A percentile compares a stretch with the other conserved stretches of the same genome.
These are phyloP conservation scores for Hirudo medicinalis DNA, from an alignment of 1,140 invertebrate genomes.

Conservation along the genomic window DNA sequence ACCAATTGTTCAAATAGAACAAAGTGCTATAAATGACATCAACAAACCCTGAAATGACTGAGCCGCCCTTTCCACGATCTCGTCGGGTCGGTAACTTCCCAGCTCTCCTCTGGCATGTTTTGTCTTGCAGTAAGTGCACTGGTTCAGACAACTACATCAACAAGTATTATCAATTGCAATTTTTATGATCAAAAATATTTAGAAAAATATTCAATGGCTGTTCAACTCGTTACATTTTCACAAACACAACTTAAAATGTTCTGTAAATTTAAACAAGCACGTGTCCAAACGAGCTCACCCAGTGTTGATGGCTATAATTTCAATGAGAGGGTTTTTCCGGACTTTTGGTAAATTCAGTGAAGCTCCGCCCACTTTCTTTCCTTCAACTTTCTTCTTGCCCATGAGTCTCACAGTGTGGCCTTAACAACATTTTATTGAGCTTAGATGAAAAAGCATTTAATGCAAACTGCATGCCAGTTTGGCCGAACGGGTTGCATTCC, in stretches of 20 bases:
- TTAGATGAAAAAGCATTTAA: not conserved
- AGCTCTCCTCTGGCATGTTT: slow-evolving; percentile 90
- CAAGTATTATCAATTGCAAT: not conserved
- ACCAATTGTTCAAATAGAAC: not conserved
- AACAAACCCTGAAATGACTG: slow-evolving; percentile 56
- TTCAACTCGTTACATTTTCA: too few relatives aligned
- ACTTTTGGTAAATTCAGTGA: slow-evolving; percentile 79
- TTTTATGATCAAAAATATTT: not conserved
- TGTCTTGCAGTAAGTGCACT: slow-evolving; percentile 97
- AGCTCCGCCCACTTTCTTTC: slow-evolving; percentile 70
- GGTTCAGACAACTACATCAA: slow-evolving; percentile 68
- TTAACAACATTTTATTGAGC: slow-evolving; percentile 30
- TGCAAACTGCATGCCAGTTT: too few relatives aligned
- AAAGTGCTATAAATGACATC: not conserved
- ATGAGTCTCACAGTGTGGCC: slow-evolving; percentile 65
- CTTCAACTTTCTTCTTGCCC: slow-evolving; percentile 63
- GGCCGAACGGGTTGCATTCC: too few relatives aligned
- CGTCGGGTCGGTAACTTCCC: slow-evolving; percentile 70
- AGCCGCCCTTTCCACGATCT: slow-evolving; percentile 45
- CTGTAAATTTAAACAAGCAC: not conserved
- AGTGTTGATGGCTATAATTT: slow-evolving; percentile 94
- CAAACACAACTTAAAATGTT: not conserved
- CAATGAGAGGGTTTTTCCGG: slow-evolving; percentile 82
- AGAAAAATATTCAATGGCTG: not conserved
- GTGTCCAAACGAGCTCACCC: slow-evolving; percentile 41